phyloP scores from a whole-genome alignment of 2,888 invertebrate genomes.

The Odontothrips loti region DNA sequence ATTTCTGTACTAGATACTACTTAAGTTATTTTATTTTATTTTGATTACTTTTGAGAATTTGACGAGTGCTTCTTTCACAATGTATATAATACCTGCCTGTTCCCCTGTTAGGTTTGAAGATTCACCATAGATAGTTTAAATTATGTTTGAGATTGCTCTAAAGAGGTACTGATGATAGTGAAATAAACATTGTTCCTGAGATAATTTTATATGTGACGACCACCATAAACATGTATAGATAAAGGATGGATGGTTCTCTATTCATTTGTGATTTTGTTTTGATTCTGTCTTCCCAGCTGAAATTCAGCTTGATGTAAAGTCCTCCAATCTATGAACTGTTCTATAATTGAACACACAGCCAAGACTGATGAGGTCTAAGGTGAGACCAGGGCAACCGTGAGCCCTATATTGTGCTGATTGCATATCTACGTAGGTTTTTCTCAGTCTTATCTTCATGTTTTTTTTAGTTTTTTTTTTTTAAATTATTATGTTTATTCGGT shows the following conservation, averaged over 20 bases:
- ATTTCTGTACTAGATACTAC: conserved; percentile 10
- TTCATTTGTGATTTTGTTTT: neutral
- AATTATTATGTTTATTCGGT: neutral
- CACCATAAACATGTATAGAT: too few relatives aligned
- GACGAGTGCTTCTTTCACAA: neutral
- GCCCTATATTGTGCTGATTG: neutral
- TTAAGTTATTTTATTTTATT: neutral
- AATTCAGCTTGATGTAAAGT: neutral
- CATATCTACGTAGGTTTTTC: too few relatives aligned
- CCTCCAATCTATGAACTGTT: neutral
- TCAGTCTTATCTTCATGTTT: too few relatives aligned
- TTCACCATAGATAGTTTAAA: neutral
- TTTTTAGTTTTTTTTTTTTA: too few relatives aligned
- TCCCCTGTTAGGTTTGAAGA: neutral
- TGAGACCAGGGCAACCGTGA: neutral
- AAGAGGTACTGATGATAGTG: neutral
- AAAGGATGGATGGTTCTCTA: neutral
- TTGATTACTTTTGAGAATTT: neutral
- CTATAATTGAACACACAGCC: neutral
- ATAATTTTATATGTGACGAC: neutral
- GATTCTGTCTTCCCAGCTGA: neutral
- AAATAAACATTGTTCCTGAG: neutral
- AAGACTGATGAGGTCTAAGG: neutral
- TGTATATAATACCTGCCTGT: neutral
- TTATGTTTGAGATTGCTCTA: neutral